Percentiles rank a stretch among this genome's conserved stretches.
Conservation (phyloP, 2,113 vertebrate species). For the Oreocharis arfaki region DNA sequence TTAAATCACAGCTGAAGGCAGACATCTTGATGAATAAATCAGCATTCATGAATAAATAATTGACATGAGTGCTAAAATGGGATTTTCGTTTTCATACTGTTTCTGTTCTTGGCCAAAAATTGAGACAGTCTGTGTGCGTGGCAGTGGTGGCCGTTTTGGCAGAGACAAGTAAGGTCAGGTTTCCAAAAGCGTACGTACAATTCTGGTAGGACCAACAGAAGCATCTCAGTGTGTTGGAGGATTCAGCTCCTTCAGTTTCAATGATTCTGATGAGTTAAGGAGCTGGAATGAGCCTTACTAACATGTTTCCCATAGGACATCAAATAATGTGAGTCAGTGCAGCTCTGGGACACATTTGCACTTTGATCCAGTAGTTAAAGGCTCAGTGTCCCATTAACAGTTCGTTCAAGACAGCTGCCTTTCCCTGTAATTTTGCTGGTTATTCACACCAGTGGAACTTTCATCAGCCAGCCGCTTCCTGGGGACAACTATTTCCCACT, state of each 20-base stretch:
- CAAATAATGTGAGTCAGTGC: not conserved
- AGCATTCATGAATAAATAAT: constrained; percentile 44
- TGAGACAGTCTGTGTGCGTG: not conserved
- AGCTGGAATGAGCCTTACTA: not conserved
- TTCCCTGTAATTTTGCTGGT: constrained; percentile 35
- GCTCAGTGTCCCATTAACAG: not conserved
- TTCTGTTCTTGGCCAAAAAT: not conserved
- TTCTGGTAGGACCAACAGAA: not conserved
- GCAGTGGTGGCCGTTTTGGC: not conserved
- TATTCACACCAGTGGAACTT: constrained; percentile 23
- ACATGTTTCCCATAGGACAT: not conserved
- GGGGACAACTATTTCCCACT: not conserved
- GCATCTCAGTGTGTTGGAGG: not conserved
- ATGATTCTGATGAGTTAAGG: not conserved
- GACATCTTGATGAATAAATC: constrained; percentile 42
- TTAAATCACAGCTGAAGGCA: constrained; percentile 34
- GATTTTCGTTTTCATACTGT: not conserved
- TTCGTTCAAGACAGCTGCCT: not conserved
- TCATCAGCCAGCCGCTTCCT: not conserved
- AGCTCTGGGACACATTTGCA: not conserved
- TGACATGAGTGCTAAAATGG: constrained; percentile 20
- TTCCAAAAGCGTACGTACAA: not conserved
- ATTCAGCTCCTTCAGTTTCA: not conserved
- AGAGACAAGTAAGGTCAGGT: not conserved
- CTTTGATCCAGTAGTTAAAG: constrained; percentile 53